Conservation (phyloP, 2,797 vertebrate genomes). For the Myoxocephalus aenaeus region DNA sequence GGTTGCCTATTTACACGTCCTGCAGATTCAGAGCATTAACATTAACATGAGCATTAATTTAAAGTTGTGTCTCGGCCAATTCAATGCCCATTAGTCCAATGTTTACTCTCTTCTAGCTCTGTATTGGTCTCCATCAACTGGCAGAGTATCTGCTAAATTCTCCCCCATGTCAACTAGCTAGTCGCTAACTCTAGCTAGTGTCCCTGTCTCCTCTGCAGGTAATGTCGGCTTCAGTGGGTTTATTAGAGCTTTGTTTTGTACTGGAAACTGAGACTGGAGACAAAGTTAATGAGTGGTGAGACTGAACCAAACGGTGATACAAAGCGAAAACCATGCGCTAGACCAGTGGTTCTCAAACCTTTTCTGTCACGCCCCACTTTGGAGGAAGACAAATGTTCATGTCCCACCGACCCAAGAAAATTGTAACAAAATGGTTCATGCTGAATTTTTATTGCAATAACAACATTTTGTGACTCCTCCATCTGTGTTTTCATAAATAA, state of each 20-base stretch:
- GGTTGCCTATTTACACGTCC: neutral
- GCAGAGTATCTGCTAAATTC: neutral
- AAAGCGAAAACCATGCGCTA: neutral
- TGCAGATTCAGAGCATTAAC: neutral
- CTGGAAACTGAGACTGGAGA: neutral
- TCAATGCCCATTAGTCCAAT: neutral
- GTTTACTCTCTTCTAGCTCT: neutral
- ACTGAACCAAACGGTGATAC: neutral
- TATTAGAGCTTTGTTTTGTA: neutral
- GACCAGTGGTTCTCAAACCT: neutral
- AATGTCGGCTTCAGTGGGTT: neutral
- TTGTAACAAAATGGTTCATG: no score
- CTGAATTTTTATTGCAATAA: no score
- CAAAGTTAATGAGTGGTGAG: neutral
- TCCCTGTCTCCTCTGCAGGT: neutral
- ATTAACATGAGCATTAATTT: neutral
- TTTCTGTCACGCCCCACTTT: no score
- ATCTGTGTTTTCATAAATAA: no score
- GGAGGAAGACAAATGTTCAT: no score
- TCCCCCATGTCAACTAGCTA: neutral
- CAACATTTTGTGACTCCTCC: no score
- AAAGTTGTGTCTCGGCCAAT: neutral
- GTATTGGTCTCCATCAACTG: no score
- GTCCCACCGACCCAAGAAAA: no score
- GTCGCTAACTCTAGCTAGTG: neutral